These are phyloP conservation scores for Etheostoma perlongum DNA, from an alignment of 2,797 vertebrate species.

Conservation along the genomic window DNA sequence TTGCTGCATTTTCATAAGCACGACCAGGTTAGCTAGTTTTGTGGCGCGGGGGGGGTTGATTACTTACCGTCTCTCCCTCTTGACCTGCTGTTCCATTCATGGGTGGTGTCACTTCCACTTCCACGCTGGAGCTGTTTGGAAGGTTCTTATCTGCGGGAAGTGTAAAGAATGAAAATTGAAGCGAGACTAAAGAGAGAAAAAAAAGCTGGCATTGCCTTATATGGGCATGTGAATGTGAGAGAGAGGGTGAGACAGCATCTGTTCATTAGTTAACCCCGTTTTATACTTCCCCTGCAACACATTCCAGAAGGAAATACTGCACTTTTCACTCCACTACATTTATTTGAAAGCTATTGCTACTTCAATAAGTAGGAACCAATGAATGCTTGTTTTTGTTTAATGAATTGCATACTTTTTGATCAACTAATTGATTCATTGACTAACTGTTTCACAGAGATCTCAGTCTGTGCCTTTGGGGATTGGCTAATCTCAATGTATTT, in stretches of 20 bases:
- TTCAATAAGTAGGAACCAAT: neutral
- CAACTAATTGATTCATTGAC: neutral
- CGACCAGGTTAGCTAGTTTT: neutral
- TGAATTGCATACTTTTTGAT: neutral
- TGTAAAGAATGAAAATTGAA: slow-evolving; percentile 4
- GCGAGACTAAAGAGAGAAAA: neutral
- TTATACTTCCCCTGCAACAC: neutral
- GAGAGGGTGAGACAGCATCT: neutral
- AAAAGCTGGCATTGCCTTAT: neutral
- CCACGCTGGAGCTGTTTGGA: slow-evolving; percentile 92
- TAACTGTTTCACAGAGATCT: neutral
- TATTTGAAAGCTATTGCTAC: neutral
- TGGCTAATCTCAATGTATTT: neutral
- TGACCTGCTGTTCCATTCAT: slow-evolving; percentile 93
- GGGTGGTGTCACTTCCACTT: slow-evolving; percentile 94
- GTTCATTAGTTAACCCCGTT: neutral
- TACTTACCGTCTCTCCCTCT: slow-evolving; percentile 87
- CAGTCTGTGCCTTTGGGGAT: neutral
- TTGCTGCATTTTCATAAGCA: slow-evolving; percentile 3
- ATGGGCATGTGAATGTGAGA: slow-evolving; percentile 11
- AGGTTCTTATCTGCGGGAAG: slow-evolving; percentile 90
- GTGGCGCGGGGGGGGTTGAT: neutral
- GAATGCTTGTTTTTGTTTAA: no score
- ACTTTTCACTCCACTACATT: neutral
- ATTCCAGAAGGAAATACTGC: neutral